Evolutionary conservation across 1,140 invertebrate species (phyloP).

Genomic region (Andricus grossulariae): DNA sequence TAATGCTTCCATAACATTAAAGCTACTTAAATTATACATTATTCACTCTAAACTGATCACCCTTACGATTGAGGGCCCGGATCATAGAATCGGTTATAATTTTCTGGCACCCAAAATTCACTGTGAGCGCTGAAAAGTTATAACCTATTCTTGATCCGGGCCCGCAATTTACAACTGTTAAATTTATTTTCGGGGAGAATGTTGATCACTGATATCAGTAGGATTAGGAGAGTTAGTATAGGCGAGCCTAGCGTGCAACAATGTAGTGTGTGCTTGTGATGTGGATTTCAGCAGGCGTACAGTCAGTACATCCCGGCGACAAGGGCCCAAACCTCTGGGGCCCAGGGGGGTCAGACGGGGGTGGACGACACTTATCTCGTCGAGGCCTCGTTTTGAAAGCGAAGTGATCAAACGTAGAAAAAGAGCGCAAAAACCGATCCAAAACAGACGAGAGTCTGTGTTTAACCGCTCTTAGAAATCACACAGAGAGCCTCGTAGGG

Average conservation of each 20-base stretch:
- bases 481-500: slow-evolving; percentile 38
- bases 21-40: no score
- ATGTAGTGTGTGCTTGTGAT: slow-evolving; percentile 76
- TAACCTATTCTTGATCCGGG: no score
- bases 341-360: slow-evolving; percentile 85
- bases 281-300: slow-evolving; percentile 84
- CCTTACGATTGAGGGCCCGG: background rate
- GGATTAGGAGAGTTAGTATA: slow-evolving; percentile 56
- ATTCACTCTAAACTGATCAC: background rate
- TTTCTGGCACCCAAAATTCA: no score
- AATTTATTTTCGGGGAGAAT: slow-evolving; percentile 17
- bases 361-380: slow-evolving; percentile 86
- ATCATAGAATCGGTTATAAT: no score
- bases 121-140: no score
- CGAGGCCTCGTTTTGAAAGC: slow-evolving; percentile 85
- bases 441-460: slow-evolving; percentile 5
- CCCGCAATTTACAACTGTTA: background rate
- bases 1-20: no score
- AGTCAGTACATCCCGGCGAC: slow-evolving; percentile 89
- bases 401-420: slow-evolving; percentile 28
- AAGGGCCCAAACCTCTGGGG: slow-evolving; percentile 77
- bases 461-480: slow-evolving; percentile 22
- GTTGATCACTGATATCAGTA: slow-evolving; percentile 17
- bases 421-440: background rate
- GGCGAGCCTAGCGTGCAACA: slow-evolving; percentile 72